Percentiles rank a stretch among this genome's conserved stretches.
Conservation (phyloP, 2,888 invertebrate genomes). For the Noctua pronuba region DNA sequence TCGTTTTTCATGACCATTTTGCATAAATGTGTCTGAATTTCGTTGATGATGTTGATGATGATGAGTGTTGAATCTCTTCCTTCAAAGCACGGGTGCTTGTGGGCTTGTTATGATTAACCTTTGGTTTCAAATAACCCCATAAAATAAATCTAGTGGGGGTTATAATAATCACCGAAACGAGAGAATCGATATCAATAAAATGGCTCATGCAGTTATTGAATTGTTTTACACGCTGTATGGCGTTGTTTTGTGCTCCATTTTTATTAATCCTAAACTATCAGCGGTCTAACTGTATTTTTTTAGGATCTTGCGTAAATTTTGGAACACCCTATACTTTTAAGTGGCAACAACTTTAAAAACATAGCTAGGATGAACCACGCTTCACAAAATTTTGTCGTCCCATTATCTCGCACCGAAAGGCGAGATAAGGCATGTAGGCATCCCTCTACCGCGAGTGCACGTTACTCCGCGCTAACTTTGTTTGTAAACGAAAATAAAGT, state of each 20-base stretch:
- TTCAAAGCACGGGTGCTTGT: background rate
- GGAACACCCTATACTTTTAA: background rate
- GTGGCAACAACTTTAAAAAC: background rate
- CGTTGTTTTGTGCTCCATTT: background rate
- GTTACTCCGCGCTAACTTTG: background rate
- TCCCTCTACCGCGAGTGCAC: background rate
- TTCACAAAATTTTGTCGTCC: constrained; percentile 11
- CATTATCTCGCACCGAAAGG: constrained; percentile 10
- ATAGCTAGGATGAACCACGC: background rate
- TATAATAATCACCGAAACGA: background rate
- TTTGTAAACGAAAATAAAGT: constrained; percentile 3
- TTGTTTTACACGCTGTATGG: background rate
- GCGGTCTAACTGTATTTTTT: background rate
- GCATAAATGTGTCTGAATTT: background rate
- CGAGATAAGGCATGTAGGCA: constrained; percentile 39
- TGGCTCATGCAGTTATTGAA: background rate
- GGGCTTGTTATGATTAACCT: background rate
- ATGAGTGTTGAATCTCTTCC: background rate
- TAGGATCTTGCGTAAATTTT: background rate
- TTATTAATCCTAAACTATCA: background rate
- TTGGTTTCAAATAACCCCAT: background rate
- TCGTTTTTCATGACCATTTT: no score
- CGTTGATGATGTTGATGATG: no score
- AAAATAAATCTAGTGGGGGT: background rate
- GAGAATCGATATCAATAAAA: background rate